Evolutionary conservation across 1,140 invertebrate genomes (phyloP), one percentile per base, ranked within the genome.

Genomic region (Drosophila funebris): DNA sequence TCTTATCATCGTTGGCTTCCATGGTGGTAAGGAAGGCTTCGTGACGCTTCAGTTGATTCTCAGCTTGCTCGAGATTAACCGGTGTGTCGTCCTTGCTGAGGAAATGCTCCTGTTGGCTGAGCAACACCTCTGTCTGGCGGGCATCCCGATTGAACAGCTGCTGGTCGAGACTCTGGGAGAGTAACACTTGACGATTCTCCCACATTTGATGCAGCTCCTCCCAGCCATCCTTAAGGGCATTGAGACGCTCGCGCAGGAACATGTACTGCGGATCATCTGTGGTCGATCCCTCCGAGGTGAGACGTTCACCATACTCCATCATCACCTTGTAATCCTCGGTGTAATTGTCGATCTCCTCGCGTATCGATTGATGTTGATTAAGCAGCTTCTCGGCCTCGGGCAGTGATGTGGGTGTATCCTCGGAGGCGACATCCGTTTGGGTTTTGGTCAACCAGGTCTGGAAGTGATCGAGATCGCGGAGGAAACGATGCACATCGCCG

Each of bases 1-100:
- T 97, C 92, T 99, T 99, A 85, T 99, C 99, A 92, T 99, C 98
- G 92, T 99, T 99, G 3, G 99, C 99, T 92, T 99, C 98, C 97
- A 99, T 99, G 0, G 98, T 99, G 0, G 98, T 99, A 77, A 99
- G 95, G 94, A 99, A 99, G 2, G 98, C 97, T 92, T 99, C 98
- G 92, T 99, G 98, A 14, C 98, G 95, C 92, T 99, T 99, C 77
- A 99, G 96, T 85, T 98, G 94, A 87, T 98, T 98, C 92, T 99
- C 99, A 27, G 98, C 99, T 91, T 99, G 97, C 92, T 99, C 99
- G 46, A 99, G 93, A 85, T 97, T 98, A 6, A 94, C 93, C 4
- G 99, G 98, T 6, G 97, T 97, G 89, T 99, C 98, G 91, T 99
- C 98, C 93, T 99, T 99, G 67, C 96, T 93, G 79, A 95, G 99